Base-by-base conservation (phyloP, 1,140 invertebrate species). In the Trichonephila clavipes region DNA sequence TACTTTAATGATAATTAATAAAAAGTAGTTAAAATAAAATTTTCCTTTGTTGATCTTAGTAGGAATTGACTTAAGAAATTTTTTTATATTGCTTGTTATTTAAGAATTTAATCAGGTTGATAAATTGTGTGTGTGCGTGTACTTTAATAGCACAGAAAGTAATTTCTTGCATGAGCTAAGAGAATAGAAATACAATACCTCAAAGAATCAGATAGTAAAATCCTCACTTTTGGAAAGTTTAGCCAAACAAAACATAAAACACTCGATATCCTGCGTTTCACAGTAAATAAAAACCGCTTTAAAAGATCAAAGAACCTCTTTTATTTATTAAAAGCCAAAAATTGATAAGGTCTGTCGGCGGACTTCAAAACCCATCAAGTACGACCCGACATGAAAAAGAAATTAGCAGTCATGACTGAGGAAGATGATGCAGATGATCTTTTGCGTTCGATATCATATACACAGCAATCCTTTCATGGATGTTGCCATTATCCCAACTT, bases 391-490 rank as follows among this genome's bases (percentile, higher is more conserved):
- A 85, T n/a, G 44, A 51, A 19, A 58, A 85, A 51, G 44, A 85
- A 58, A 51, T 85, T 16, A 85, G 58, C n/a, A n/a, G 28, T 19
- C 82, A 51, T 51, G 8, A 24, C 66, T 10, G 51, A 51, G 51
- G 51, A 51, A 51, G 10, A n/a, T n/a, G 51, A 51, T 8, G 10
- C 7, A 51, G 51, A 51, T 51, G 19, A 58, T 85, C n/a, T 85
- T 58, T n/a, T 28, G n/a, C 21, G 24, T 40, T 16, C 5, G 72
- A 77, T 77, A 77, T 16, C 72, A 34, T 40, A 34, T n/a, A 85
- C 82, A 85, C 82, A 85, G 24, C 44, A 85, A 85, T 85, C 82
- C 82, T 85, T 85, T 85, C 58, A 85, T 58, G 21, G 44, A 2
- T 8, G 6, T 24, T 21, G 58, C 82, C 44, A 85, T 59, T 85